A percentile compares a stretch with the other conserved stretches of the same genome.
phyloP scores from a whole-genome alignment of 2,797 vertebrate genomes.

The Peromyscus attwateri region DNA sequence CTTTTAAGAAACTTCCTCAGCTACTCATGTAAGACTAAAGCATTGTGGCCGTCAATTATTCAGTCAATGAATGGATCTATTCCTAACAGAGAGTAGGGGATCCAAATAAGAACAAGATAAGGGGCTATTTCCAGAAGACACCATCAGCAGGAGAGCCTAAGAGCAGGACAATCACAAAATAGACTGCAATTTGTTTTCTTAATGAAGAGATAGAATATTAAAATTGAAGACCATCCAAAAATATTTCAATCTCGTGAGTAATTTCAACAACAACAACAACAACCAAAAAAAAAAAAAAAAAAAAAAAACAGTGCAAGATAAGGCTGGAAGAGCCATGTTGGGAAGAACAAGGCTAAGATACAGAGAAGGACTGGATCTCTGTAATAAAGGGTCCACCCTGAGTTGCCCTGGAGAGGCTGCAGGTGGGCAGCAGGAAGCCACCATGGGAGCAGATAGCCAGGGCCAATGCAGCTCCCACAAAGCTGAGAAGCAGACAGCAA shows the following conservation, averaged over 20 bases:
- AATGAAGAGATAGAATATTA: background rate
- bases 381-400: background rate
- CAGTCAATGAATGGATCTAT: background rate
- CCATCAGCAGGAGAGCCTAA: background rate
- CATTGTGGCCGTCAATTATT: background rate
- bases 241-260: background rate
- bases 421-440: background rate
- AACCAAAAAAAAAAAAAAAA: background rate
- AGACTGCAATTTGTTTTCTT: background rate
- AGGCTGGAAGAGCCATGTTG: no score
- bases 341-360: background rate
- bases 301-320: background rate
- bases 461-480: background rate
- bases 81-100: background rate
- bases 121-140: background rate
- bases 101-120: background rate
- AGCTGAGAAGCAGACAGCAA: background rate
- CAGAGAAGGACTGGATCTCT: fast-evolving
- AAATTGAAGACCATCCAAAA: background rate
- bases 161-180: background rate
- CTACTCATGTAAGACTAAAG: background rate
- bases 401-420: no score
- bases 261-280: background rate
- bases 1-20: background rate
- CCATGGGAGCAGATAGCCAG: background rate